Evolutionary conservation across 1,140 invertebrate species (phyloP), one percentile per base, ranked within the genome.

Genomic region (Drosophila orosa): DNA sequence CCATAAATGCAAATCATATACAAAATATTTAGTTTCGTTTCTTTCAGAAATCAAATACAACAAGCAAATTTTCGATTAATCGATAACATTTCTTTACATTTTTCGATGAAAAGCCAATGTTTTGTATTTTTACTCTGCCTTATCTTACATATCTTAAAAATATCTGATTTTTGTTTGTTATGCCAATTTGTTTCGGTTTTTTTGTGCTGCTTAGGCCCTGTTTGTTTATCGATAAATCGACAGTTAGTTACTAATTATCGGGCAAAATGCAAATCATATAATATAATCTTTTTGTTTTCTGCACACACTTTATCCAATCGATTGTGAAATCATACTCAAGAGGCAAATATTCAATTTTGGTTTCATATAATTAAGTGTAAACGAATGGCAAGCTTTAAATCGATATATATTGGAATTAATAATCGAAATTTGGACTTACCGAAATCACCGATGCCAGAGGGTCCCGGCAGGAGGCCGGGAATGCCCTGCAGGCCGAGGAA

Each of bases 371-470:
- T 62, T 54, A 71, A 68, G 63, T 74, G 58, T 74, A 79, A 74
- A 72, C 59, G 68, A 77, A 58, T 76, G 39, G 52, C 74, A 77
- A 80, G 67, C 71, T 80, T 37, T 27, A 31, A 69, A 45, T 66
- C 13, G 54, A 57, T 22, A 63, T 25, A 44, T 19, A 22, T 52
- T 5, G 3, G 4, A 33, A 1, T 1, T 33, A 27, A 1, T 9
- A 42, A 22, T 35, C 7, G 25, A 5, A 35, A 54, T 24, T 13
- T 13, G 22, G 17, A 96, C 96, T 97, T 93, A 97, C 96, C 96
- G 91, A 96, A 97, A 93, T 95, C 96, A 92, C 93, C 94, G 80
- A 97, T 95, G 75, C 96, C 96, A 27, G 96, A 97, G 13, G 96
- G 96, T 90, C 96, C 96, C 59, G 96, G 96, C 92, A 97, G 93